Evolutionary conservation across 2,797 vertebrate species (phyloP).

Genomic region (Spondyliosoma cantharus): DNA sequence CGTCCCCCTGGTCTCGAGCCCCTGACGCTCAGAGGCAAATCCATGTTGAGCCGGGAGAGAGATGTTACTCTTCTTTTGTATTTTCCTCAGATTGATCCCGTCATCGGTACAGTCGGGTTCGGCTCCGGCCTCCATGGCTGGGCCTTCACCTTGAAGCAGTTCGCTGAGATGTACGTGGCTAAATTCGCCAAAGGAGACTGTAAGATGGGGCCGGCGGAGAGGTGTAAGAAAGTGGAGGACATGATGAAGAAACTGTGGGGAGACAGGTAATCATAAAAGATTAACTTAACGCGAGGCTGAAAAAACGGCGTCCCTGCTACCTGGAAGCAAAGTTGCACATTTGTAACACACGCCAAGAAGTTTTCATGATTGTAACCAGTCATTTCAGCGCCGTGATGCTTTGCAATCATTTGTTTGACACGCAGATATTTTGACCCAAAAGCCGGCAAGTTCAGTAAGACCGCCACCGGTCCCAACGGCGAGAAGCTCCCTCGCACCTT

Average conservation of each 20-base stretch:
- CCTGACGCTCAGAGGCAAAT: neutral
- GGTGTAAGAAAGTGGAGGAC: conserved; percentile 95
- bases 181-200: conserved; percentile 92
- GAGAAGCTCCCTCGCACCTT: conserved; percentile 93
- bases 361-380: neutral
- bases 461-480: conserved; percentile 85
- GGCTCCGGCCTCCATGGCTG: conserved; percentile 95
- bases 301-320: neutral
- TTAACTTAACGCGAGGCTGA: neutral
- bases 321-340: neutral
- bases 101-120: conserved; percentile 93
- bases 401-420: conserved; percentile 16
- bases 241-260: conserved; percentile 99
- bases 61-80: neutral
- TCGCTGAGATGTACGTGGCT: conserved; percentile 95
- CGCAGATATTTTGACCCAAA: conserved; percentile 90
- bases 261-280: conserved; percentile 85
- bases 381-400: conserved; percentile 18
- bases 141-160: conserved; percentile 98
- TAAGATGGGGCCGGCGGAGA: conserved; percentile 84
- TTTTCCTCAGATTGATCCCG: conserved; percentile 88
- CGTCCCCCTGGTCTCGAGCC: no score
- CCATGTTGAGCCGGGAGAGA: neutral
- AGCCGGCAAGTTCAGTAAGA: conserved; percentile 92
- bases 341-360: neutral